These are phyloP conservation scores for Notiomystis cincta DNA, from an alignment of 2,113 vertebrate genomes.

Conservation along the genomic window DNA sequence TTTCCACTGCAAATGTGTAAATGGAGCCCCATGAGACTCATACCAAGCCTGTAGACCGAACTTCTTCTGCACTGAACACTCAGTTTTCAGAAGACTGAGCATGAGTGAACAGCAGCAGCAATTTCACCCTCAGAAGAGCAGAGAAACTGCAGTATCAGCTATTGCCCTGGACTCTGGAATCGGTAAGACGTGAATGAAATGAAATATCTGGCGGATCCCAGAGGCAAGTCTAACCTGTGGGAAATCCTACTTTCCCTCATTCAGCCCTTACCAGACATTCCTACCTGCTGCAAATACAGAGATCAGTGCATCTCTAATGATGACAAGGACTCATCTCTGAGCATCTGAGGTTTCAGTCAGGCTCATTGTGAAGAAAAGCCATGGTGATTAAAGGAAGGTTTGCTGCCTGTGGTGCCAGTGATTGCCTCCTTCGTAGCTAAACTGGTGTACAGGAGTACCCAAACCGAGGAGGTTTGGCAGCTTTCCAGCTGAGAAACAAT, in stretches of 20 bases:
- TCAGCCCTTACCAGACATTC: background rate
- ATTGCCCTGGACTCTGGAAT: fast-evolving
- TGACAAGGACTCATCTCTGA: background rate
- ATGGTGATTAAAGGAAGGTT: background rate
- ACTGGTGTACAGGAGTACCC: background rate
- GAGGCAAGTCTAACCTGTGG: background rate
- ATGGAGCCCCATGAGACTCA: background rate
- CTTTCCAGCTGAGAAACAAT: background rate
- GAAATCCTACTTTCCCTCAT: background rate
- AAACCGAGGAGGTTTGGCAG: background rate
- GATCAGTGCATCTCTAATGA: background rate
- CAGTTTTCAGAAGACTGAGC: background rate
- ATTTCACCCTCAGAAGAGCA: background rate
- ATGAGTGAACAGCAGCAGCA: background rate
- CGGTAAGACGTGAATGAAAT: background rate
- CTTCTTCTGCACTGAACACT: background rate
- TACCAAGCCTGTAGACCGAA: background rate
- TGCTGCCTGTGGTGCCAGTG: background rate
- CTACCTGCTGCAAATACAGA: background rate
- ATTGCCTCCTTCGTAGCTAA: background rate
- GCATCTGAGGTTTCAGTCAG: background rate
- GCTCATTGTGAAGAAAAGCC: background rate
- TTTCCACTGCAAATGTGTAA: background rate
- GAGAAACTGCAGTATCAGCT: background rate
- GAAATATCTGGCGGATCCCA: background rate